Base-by-base conservation (phyloP, 2,797 vertebrate genomes). In the Cuculus canorus region DNA sequence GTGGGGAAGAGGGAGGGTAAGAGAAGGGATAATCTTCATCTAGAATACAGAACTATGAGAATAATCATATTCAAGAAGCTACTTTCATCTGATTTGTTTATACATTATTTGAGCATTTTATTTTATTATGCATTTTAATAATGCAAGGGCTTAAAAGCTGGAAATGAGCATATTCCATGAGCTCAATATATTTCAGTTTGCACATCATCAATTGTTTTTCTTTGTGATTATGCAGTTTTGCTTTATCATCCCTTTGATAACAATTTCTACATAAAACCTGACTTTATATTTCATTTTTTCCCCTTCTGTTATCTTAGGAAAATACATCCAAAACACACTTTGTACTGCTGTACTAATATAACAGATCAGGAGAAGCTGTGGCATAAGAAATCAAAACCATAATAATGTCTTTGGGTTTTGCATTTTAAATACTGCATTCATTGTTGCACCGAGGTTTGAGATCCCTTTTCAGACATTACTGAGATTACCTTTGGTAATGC, bases 371-470 rank as follows among this genome's bases (percentile, higher is more conserved):
- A 97, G 90, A 97, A 97, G 97, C 98, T 97, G 96, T 93, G 95
- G 98, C 96, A 91, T 98, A 98, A 98, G 97, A 98, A 98, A 98
- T 98, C 97, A 98, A 98, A 98, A 97, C 97, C 97, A 97, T 98
- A 98, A 98, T 98, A 98, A 98, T 96, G 97, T 98, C 98, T 98
- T 97, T 97, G 97, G 97, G 96, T 98, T 98, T 98, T 98, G 98
- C 98, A 98, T 98, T 98, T 98, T 98, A 98, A 98, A 98, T 98
- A 98, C 98, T 96, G 97, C 83, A 71, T 98, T 98, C 98, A 98
- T 98, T 97, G 98, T 98, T 98, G 97, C 97, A 47, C 97, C 97
- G 98, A 98, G 98, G 96, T 97, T 98, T 98, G 97, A 97, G 97
- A 98, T 98, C 98, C 98, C 98, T 98, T 98, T 93, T 96, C 98